Conservation (phyloP, 2,113 vertebrate genomes). For the Chelonoidis abingdonii region DNA sequence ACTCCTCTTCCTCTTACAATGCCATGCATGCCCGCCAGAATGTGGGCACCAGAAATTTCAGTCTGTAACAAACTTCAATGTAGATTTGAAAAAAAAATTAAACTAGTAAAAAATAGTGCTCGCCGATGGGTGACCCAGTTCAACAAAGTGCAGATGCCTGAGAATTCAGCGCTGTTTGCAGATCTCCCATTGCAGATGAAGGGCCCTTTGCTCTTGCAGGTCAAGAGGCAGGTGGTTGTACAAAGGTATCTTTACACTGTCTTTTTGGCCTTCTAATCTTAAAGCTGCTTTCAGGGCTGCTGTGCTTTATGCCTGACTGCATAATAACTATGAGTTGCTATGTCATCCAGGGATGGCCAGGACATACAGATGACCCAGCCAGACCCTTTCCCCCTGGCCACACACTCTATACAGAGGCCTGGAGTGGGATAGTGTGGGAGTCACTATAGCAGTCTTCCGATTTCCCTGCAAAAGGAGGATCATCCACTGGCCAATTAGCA, state of each 20-base stretch:
- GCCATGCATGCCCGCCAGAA: neutral
- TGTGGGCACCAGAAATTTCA: accelerated
- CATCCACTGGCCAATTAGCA: neutral
- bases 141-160: neutral
- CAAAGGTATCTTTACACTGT: neutral
- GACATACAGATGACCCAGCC: neutral
- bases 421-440: neutral
- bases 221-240: neutral
- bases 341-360: neutral
- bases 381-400: neutral
- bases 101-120: neutral
- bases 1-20: neutral
- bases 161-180: neutral
- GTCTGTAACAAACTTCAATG: neutral
- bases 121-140: neutral
- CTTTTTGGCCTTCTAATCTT: neutral
- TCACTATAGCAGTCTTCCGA: neutral
- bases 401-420: neutral
- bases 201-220: accelerated
- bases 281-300: neutral
- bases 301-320: neutral
- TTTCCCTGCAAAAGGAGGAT: neutral
- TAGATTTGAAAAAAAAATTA: neutral
- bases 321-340: accelerated
- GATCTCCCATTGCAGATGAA: too few species aligned